Evolutionary conservation across 2,797 vertebrate genomes (phyloP).

Genomic region (Phataginus tricuspis): DNA sequence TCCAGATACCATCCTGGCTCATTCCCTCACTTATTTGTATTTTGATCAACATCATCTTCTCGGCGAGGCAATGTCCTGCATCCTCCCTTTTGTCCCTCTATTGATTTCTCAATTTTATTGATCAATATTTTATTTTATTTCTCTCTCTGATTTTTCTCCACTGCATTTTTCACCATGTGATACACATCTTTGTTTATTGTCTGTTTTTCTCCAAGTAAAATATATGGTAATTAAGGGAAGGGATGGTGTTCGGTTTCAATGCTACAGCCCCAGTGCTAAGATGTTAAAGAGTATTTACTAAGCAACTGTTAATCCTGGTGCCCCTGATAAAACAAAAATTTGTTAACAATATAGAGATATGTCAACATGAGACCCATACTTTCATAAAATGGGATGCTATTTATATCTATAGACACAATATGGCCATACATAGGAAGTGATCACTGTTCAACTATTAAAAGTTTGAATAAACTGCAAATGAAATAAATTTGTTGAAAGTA

Average conservation of each 20-base stretch:
- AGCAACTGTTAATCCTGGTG: neutral
- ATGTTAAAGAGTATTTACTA: neutral
- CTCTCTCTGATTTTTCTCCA: neutral
- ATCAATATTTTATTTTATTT: too few species aligned
- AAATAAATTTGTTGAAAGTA: neutral
- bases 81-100: neutral
- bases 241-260: neutral
- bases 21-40: neutral
- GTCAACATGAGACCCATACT: neutral
- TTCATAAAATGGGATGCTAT: neutral
- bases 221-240: neutral
- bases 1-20: neutral
- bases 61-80: neutral
- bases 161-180: neutral
- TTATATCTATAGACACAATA: neutral
- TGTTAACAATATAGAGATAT: neutral
- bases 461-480: neutral
- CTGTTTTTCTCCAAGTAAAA: conserved; percentile 39
- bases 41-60: neutral
- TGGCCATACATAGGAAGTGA: neutral
- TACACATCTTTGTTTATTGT: neutral
- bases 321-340: neutral
- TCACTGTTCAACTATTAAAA: neutral
- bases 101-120: too few species aligned
- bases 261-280: neutral